A percentile compares a stretch with the other conserved stretches of the same genome.
These are phyloP conservation scores for Drosophila mimetica DNA, from an alignment of 2,888 invertebrate species.

Conservation along the genomic window DNA sequence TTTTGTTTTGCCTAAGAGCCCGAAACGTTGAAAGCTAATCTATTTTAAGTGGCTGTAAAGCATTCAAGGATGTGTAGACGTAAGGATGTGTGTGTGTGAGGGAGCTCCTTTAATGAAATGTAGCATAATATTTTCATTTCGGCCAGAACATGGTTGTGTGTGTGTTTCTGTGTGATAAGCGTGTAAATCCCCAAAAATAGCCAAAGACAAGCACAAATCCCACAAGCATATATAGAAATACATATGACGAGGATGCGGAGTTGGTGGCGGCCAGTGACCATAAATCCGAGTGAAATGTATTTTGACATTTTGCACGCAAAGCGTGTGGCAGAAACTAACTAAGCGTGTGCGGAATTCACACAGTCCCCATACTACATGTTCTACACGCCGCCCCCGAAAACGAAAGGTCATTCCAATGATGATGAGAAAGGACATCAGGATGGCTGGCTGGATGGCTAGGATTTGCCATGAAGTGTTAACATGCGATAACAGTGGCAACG, in stretches of 20 bases:
- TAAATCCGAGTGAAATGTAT: conserved; percentile 78
- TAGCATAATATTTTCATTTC: conserved; percentile 72
- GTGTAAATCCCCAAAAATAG: conserved; percentile 73
- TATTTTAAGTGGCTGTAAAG: conserved; percentile 74
- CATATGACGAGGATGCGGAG: conserved; percentile 17
- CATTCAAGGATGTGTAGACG: conserved; percentile 40
- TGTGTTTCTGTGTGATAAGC: conserved; percentile 63
- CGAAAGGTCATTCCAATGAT: conserved; percentile 74
- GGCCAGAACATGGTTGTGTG: conserved; percentile 22
- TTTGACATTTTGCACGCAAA: conserved; percentile 78
- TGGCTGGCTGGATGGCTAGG: conserved; percentile 26
- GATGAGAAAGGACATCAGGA: conserved; percentile 49
- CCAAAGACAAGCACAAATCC: conserved; percentile 64
- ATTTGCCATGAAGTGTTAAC: conserved; percentile 80
- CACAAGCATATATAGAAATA: conserved; percentile 30
- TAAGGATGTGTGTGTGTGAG: conserved; percentile 15
- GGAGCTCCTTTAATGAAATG: conserved; percentile 63
- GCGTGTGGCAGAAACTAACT: conserved; percentile 56
- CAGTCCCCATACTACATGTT: not conserved
- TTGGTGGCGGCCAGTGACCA: conserved; percentile 64
- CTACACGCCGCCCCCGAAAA: conserved; percentile 22
- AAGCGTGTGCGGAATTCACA: conserved; percentile 58
- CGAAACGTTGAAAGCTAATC: conserved; percentile 71
- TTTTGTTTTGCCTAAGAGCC: conserved; percentile 32
- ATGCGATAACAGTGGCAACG: conserved; percentile 66